phyloP scores from a whole-genome alignment of 2,888 invertebrate genomes.

The Pseudococcus viburni region DNA sequence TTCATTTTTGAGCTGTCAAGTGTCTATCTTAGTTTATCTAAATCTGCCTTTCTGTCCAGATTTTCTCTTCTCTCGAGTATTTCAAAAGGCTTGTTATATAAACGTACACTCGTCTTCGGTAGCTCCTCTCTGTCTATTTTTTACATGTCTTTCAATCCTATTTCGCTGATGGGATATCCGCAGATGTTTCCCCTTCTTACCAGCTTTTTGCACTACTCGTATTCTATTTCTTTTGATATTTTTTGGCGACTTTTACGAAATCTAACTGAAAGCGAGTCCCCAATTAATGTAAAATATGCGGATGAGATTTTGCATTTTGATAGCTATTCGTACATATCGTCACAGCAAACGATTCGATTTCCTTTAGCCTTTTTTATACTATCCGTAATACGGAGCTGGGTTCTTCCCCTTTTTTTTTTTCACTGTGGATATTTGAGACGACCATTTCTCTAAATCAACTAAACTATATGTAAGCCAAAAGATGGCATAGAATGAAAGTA shows the following conservation, averaged over 20 bases:
- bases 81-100: neutral
- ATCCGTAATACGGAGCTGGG: neutral
- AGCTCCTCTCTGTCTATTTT: neutral
- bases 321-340: neutral
- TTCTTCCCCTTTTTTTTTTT: neutral
- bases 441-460: neutral
- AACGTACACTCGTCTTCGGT: neutral
- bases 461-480: neutral
- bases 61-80: neutral
- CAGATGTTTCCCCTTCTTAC: neutral
- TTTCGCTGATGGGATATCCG: neutral
- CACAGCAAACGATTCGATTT: neutral
- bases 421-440: neutral
- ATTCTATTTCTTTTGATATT: neutral
- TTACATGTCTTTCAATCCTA: neutral
- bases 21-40: neutral
- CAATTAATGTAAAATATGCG: slow-evolving; percentile 21
- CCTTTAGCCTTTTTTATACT: neutral
- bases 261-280: neutral
- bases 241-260: neutral
- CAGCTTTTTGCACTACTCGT: no score
- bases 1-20: neutral
- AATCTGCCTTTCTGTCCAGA: neutral
- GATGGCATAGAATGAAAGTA: neutral
- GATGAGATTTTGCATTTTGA: neutral